Base-by-base conservation (phyloP, 2,888 invertebrate genomes). In the Ferdinandea cuprea region DNA sequence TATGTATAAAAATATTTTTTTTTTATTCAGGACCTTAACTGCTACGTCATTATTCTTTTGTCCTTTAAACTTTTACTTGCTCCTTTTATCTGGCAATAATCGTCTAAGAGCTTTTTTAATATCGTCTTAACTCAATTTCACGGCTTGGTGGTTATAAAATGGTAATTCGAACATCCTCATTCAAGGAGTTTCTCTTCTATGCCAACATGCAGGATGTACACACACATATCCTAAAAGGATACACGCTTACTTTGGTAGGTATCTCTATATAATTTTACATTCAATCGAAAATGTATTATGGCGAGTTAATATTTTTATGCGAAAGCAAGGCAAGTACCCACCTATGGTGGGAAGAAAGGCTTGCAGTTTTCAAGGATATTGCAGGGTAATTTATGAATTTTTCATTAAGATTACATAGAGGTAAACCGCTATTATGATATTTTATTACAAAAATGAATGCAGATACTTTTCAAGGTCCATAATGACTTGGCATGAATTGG, bases 141-240 rank as follows among this genome's bases (percentile, higher is more conserved):
- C 66, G 74, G 74, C 66, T 74, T 42, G 66, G 66, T 74, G 66
- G 66, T 66, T 59, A 66, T 74, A 74, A 74, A 74, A 74, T 74
- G 74, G 74, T 66, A 66, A 74, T 74, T 74, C 58, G 66, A 74
- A 74, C 50, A 74, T 63, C 73, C 73, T 46, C 73, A 72, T 54
- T 63, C 44, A 25, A 35, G 30, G 28, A 21, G 54, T 28, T 21
- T 58, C 42, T 30, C 7, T 30, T 25, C 8, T 32, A 32, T 44
- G 2, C 25, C n/a, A 32, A 19, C 40, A 48, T 56, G 32, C 25
- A 30, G 54, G 56, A 73, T 56, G 61, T 13, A 35, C 21, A 35
- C 44, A 52, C 28, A 58, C 40, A 56, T 74, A n/a, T n/a, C n/a
- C 50, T 40, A 40, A 28, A 4, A 54, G 74, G 74, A 66, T 74